Percentiles rank a stretch among this genome's conserved stretches.
phyloP scores from a whole-genome alignment of 2,113 vertebrate species.

The Patagioenas fasciata region DNA sequence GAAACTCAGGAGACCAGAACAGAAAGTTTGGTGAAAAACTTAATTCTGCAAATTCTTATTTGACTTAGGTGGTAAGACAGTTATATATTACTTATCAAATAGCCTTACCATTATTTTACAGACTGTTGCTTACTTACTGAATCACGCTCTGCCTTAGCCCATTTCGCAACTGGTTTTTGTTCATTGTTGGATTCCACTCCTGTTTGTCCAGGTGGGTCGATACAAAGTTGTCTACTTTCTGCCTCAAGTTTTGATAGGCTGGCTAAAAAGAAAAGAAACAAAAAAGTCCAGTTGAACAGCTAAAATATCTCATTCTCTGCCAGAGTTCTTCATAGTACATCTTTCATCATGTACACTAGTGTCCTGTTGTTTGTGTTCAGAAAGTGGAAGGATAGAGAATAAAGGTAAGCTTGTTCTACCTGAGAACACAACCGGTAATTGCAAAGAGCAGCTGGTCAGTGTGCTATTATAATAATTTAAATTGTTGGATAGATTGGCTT shows the following conservation, averaged over 20 bases:
- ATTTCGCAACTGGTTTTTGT: constrained; percentile 96
- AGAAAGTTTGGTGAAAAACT: not conserved
- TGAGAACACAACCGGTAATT: not conserved
- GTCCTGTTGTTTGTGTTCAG: not conserved
- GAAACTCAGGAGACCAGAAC: not conserved
- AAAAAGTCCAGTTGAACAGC: not conserved
- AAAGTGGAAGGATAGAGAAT: not conserved
- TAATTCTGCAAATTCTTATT: not conserved
- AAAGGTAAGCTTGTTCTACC: constrained; percentile 18
- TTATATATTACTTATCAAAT: not conserved
- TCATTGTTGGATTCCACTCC: constrained; percentile 95
- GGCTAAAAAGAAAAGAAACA: constrained; percentile 74
- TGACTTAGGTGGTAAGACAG: not conserved
- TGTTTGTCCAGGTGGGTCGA: constrained; percentile 93
- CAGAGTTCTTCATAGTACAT: not conserved
- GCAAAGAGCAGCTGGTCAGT: not conserved
- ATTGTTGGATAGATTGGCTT: not conserved
- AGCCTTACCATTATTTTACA: not conserved
- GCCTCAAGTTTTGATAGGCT: constrained; percentile 95
- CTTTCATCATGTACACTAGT: not conserved
- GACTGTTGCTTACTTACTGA: constrained; percentile 82
- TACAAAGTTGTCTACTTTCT: constrained; percentile 98
- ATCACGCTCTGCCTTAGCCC: constrained; percentile 92
- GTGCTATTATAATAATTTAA: not conserved
- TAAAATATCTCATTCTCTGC: not conserved